Conservation (phyloP, 1,140 invertebrate species). For the Drosophila fuyamai region DNA sequence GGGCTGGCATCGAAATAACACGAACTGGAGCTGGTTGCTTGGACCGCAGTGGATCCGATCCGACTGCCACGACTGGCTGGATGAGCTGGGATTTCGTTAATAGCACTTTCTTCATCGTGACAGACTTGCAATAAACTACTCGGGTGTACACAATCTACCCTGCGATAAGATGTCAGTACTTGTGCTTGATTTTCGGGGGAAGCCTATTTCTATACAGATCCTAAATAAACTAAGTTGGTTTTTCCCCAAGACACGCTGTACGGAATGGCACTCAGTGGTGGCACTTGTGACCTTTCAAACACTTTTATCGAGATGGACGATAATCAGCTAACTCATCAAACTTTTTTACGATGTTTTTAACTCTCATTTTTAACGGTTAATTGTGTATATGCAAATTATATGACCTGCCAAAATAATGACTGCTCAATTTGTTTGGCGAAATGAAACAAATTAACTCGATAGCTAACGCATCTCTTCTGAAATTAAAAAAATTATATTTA, state of each 20-base stretch:
- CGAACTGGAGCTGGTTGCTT: constrained; percentile 24
- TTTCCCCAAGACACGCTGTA: constrained; percentile 62
- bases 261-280: constrained; percentile 8
- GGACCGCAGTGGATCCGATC: constrained; percentile 7
- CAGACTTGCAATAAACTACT: not conserved
- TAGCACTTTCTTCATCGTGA: constrained; percentile 68
- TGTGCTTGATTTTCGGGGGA: constrained; percentile 30
- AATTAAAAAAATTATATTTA: too few relatives aligned
- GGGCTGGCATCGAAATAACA: constrained; percentile 20
- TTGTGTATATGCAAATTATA: not conserved
- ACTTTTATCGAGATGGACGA: constrained; percentile 13
- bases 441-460: too few relatives aligned
- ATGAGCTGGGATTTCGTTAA: constrained; percentile 64
- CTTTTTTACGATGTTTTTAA: not conserved
- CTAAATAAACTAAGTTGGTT: constrained; percentile 53
- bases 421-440: too few relatives aligned
- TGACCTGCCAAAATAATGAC: too few relatives aligned
- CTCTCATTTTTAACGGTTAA: not conserved
- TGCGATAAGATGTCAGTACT: not conserved
- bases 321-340: not conserved
- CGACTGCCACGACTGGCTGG: constrained; percentile 11
- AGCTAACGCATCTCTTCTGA: too few relatives aligned
- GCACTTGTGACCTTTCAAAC: not conserved
- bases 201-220: constrained; percentile 29
- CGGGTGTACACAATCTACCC: not conserved